These are phyloP conservation scores for Neuroscelio doddi DNA, from an alignment of 2,888 invertebrate genomes.

Conservation along the genomic window DNA sequence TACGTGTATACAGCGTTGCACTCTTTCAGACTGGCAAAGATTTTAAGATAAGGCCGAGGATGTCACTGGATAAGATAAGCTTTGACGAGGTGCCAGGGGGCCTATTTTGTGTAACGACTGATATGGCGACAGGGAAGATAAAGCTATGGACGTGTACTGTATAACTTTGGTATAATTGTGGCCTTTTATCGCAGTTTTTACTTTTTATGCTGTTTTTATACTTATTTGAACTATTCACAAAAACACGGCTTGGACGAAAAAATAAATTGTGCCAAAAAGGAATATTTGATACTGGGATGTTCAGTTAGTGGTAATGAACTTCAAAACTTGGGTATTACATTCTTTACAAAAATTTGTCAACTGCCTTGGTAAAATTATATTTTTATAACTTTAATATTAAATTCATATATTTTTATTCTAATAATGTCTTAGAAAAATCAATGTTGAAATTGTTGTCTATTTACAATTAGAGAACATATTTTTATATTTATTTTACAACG, in stretches of 20 bases:
- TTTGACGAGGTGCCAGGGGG: slow-evolving; percentile 5
- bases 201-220: not conserved
- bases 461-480: not conserved
- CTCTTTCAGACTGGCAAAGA: not conserved
- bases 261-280: too few species aligned
- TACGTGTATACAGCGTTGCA: not conserved
- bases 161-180: not conserved
- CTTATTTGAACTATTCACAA: too few species aligned
- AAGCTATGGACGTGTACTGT: not conserved
- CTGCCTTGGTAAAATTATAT: too few species aligned
- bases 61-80: slow-evolving; percentile 9
- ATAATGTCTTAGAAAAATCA: too few species aligned
- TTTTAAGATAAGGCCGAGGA: slow-evolving; percentile 4
- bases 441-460: too few species aligned
- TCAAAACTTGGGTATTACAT: too few species aligned
- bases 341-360: too few species aligned
- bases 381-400: too few species aligned
- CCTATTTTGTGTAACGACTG: slow-evolving; percentile 6
- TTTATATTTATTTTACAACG: not conserved
- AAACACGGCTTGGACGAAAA: too few species aligned
- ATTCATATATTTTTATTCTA: too few species aligned
- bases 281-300: too few species aligned
- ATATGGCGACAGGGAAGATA: slow-evolving; percentile 2
- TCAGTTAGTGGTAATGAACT: too few species aligned
- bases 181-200: not conserved